Evolutionary conservation across 2,113 vertebrate species (phyloP), one percentile per base, ranked within the genome.

Genomic region (Lichenostomus cassidix): DNA sequence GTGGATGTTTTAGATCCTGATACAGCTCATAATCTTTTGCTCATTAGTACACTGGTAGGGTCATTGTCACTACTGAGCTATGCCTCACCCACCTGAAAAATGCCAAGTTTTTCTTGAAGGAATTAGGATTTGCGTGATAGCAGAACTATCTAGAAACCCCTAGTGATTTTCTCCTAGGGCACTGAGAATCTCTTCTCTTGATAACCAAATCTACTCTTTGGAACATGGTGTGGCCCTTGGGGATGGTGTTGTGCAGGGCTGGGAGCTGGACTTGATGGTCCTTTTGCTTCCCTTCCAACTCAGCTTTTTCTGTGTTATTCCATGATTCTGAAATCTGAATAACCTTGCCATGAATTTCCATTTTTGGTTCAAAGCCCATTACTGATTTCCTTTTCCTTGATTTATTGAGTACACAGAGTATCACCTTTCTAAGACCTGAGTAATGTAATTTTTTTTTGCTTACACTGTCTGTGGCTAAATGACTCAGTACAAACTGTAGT

Each of bases 331-430:
- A 39, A 78, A 78, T 80, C 46, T 83, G 55, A 92, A 53, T 33
- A 89, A 59, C 35, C 42, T 81, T 87, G 56, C 56, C 25, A 63
- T 49, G 80, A 95, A 68, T 90, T 83, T 59, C 29, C 73, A 79
- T 76, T 89, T 95, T 95, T 93, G 92, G 39, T 89, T 94, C 76
- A 89, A 89, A 92, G 92, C 71, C 84, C 37, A 24, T 19, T 78
- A 73, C 76, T 87, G 76, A 83, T 92, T 94, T 94, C 59, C 80
- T 89, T 93, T 82, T 81, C 56, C 76, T 75, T 90, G 52, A 89
- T 86, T 90, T 89, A 80, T 12, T 67, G 73, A 63, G 47, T 74
- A 89, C 47, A 93, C 35, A 70, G 78, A 92, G 15, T 84, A 90
- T 64, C 83, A 78, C 39, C 64, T 53, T 91, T 62, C 52, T 79